Percentiles rank a stretch among this genome's conserved stretches.
phyloP scores from a whole-genome alignment of 2,888 invertebrate species.

The Chymomyza fuscimana region DNA sequence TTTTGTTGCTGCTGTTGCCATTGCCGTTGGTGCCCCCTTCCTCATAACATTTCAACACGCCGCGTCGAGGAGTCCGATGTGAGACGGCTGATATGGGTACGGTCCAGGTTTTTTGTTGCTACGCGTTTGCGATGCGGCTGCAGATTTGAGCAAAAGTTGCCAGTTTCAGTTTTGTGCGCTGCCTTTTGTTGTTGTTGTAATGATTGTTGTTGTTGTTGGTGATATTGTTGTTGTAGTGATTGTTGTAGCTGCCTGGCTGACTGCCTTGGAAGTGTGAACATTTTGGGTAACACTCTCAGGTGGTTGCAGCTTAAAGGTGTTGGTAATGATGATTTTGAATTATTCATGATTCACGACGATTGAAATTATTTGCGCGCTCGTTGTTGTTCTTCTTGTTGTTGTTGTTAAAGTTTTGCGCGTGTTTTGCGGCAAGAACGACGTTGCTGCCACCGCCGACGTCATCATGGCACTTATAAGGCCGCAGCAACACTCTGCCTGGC shows the following conservation, averaged over 20 bases:
- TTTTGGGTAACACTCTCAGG: constrained; percentile 71
- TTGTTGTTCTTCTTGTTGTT: constrained; percentile 22
- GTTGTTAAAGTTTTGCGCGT: constrained; percentile 57
- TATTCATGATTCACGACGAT: constrained; percentile 73
- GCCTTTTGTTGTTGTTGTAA: constrained; percentile 44
- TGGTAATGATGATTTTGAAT: constrained; percentile 74
- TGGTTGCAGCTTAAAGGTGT: constrained; percentile 58
- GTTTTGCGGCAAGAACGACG: constrained; percentile 4
- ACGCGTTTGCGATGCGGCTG: constrained; percentile 57
- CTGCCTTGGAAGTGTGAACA: constrained; percentile 69
- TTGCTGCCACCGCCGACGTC: constrained; percentile 9
- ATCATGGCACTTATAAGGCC: constrained; percentile 60
- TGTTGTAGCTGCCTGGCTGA: constrained; percentile 37
- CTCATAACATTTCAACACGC: constrained; percentile 47
- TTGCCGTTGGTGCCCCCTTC: constrained; percentile 36
- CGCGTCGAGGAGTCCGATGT: constrained; percentile 12
- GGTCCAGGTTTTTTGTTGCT: constrained; percentile 41
- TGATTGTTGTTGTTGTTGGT: constrained; percentile 23
- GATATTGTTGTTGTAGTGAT: constrained; percentile 36
- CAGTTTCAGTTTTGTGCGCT: constrained; percentile 31
- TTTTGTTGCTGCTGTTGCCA: constrained; percentile 18
- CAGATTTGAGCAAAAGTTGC: constrained; percentile 69
- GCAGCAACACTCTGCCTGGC: background rate
- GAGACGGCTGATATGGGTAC: constrained; percentile 17
- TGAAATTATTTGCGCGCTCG: constrained; percentile 71